These are phyloP conservation scores for Lucinisca nassula DNA, from an alignment of 2,888 invertebrate genomes.

Conservation along the genomic window DNA sequence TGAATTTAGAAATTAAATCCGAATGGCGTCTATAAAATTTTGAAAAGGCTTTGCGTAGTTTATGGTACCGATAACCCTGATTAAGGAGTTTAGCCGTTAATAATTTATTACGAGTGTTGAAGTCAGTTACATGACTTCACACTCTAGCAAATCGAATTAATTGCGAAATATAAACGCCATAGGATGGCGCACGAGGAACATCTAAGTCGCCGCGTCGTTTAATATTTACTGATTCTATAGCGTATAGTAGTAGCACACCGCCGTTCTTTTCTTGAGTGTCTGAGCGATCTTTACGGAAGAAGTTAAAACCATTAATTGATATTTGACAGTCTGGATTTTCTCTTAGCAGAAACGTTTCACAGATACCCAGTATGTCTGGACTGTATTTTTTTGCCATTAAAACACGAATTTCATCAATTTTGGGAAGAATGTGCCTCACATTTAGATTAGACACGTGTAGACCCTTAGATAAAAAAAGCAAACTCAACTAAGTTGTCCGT, in stretches of 20 bases:
- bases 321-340: not conserved
- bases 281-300: not conserved
- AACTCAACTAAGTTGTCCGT: not conserved
- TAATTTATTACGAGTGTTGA: too few species aligned
- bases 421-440: not conserved
- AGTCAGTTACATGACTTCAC: too few species aligned
- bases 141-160: too few species aligned
- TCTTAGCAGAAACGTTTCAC: not conserved
- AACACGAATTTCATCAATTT: not conserved
- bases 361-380: not conserved
- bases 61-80: too few species aligned
- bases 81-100: too few species aligned
- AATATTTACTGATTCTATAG: not conserved
- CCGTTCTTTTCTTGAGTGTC: not conserved
- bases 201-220: constrained; percentile 7
- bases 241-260: constrained; percentile 18
- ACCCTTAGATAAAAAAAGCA: not conserved
- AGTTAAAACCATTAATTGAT: not conserved
- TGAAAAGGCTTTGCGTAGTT: too few species aligned
- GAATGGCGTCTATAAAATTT: too few species aligned
- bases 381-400: not conserved
- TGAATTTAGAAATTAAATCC: too few species aligned
- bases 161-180: too few species aligned
- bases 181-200: too few species aligned
- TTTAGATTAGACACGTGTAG: not conserved